Percentiles rank a stretch among this genome's conserved stretches.
phyloP scores from a whole-genome alignment of 2,797 vertebrate species.

The Scleropages formosus region DNA sequence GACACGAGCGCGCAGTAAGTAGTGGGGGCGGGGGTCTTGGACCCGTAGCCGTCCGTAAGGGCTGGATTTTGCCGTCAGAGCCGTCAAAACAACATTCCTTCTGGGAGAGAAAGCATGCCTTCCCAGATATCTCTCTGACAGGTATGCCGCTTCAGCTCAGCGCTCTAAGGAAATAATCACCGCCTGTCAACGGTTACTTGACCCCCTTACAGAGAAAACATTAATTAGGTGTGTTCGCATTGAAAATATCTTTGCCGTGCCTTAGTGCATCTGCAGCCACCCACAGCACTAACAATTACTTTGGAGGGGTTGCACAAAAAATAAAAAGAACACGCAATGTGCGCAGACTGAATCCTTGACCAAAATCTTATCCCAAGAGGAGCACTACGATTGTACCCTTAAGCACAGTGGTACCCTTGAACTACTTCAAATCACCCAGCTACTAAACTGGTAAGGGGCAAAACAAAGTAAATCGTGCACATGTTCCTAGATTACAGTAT shows the following conservation, averaged over 20 bases:
- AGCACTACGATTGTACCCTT: too few relatives aligned
- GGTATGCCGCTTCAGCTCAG: constrained; percentile 2
- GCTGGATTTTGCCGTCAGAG: constrained; percentile 43
- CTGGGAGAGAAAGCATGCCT: background rate
- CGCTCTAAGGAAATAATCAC: constrained; percentile 1
- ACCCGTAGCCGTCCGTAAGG: background rate
- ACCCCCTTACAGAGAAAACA: background rate
- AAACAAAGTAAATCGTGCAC: constrained; percentile 4
- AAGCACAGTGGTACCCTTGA: background rate
- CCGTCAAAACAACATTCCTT: constrained; percentile 36
- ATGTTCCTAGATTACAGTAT: background rate
- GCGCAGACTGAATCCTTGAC: too few relatives aligned
- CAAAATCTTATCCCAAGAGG: too few relatives aligned
- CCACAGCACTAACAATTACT: background rate
- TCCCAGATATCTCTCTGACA: background rate
- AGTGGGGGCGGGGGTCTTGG: background rate
- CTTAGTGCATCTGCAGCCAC: background rate
- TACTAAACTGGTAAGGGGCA: background rate
- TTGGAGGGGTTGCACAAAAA: background rate
- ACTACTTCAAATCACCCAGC: too few relatives aligned
- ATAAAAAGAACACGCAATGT: background rate
- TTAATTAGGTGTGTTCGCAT: background rate
- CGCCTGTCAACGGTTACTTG: background rate
- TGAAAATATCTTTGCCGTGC: background rate
- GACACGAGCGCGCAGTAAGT: background rate